These are phyloP conservation scores for Mizuhopecten yessoensis DNA, from an alignment of 1,140 invertebrate genomes.

Conservation along the genomic window DNA sequence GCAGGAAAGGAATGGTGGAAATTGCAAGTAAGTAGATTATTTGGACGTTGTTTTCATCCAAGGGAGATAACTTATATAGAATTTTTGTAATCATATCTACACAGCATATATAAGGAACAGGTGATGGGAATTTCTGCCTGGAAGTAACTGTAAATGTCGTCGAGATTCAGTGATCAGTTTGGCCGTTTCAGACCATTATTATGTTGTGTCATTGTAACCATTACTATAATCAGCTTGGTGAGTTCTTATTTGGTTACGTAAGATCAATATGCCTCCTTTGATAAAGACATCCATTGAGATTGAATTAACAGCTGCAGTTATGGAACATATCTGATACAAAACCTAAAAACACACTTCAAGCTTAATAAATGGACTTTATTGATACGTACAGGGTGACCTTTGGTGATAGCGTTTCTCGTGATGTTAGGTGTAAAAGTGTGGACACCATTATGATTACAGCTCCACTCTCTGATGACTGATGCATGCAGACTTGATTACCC, in stretches of 20 bases:
- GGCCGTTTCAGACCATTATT: neutral
- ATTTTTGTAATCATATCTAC: neutral
- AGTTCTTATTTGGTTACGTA: neutral
- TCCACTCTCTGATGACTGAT: neutral
- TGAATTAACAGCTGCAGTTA: conserved; percentile 33
- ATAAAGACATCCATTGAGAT: neutral
- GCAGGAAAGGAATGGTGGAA: neutral
- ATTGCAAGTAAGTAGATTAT: neutral
- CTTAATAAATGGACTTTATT: conserved; percentile 28
- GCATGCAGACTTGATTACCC: neutral
- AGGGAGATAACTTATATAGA: neutral
- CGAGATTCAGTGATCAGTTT: neutral
- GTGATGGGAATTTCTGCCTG: neutral
- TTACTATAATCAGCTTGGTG: neutral
- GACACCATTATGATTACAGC: neutral
- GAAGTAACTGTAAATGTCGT: neutral
- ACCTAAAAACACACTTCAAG: conserved; percentile 1
- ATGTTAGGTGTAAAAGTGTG: conserved; percentile 7
- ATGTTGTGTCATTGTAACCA: too few relatives aligned
- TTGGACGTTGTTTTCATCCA: neutral
- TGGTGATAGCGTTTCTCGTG: conserved; percentile 1
- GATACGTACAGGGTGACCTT: conserved; percentile 12
- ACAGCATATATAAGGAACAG: neutral
- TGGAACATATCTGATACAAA: neutral
- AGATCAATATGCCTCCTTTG: neutral